Evolutionary conservation across 1,140 invertebrate species (phyloP).

Genomic region (Drosophila kohkoa): DNA sequence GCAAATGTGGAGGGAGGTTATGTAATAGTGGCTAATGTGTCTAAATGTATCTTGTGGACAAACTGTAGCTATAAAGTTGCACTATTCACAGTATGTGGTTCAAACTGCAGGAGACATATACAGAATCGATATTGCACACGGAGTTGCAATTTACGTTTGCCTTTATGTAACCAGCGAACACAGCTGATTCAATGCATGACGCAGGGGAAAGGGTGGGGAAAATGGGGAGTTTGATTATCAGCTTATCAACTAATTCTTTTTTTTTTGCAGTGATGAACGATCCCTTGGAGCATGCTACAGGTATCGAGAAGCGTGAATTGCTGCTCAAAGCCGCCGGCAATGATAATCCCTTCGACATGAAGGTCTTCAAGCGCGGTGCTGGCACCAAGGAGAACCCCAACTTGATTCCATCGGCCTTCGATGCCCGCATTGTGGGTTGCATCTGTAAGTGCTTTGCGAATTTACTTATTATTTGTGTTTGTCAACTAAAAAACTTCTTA

Average conservation of each 20-base stretch:
- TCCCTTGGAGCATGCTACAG: conserved; percentile 96
- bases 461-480: neutral
- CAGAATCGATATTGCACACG: neutral
- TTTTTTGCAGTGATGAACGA: conserved; percentile 89
- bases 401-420: conserved; percentile 94
- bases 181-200: conserved; percentile 31
- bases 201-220: too few species aligned
- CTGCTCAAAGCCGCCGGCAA: conserved; percentile 93
- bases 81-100: conserved; percentile 45
- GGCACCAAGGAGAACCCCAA: conserved; percentile 95
- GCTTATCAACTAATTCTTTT: conserved; percentile 55
- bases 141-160: conserved; percentile 6
- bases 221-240: neutral
- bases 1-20: conserved; percentile 55
- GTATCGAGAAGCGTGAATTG: conserved; percentile 95
- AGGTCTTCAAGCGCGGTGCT: conserved; percentile 90
- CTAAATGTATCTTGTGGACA: conserved; percentile 8
- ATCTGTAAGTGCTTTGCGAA: conserved; percentile 89
- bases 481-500: neutral
- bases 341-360: conserved; percentile 96
- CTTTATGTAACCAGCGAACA: conserved; percentile 63
- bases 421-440: conserved; percentile 96
- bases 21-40: conserved; percentile 66
- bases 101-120: neutral
- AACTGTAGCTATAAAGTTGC: conserved; percentile 11